Base-by-base conservation (phyloP, 1,140 invertebrate genomes). In the Zaprionus gabonicus region DNA sequence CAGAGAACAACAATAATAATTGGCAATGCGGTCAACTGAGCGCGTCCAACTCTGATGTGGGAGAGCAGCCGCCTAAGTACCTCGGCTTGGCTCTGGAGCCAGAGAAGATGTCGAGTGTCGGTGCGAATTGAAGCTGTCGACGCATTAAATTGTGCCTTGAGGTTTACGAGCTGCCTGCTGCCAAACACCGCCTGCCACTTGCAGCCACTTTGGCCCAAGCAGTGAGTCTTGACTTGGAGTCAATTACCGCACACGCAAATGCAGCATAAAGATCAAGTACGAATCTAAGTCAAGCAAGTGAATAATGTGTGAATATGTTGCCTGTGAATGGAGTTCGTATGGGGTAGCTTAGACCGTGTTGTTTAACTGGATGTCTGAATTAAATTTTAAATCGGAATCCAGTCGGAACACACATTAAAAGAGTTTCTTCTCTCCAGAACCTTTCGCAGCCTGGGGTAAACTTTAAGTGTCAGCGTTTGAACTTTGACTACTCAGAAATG, bases 121-220 rank as follows among this genome's bases (percentile, higher is more conserved):
- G 55, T 68, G 82, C 65, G 58, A 74, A 75, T 84, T 85, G 74
- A 78, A 82, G 78, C 71, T 75, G 82, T 81, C 74, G 56, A 75
- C 71, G 75, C 75, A 58, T 72, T 86, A 82, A 86, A 81, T 76
- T 69, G 82, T 67, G 75, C 51, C 70, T 76, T 56, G 67, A 76
- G 78, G 55, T 85, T 84, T 85, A 83, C 84, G 71, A 71, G 74
- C 81, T 80, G 78, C 73, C 70, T 76, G 20, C n/a, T 34, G 31
- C 31, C 31, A 34, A 34, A 0, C 9, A 9, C 31, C 31, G 31
- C 9, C 31, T 34, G 31, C 31, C 31, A 34, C 46, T 1, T 10
- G 10, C 46, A 12, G 46, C 9, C 20, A 23, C 46, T 1, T 1
- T 9, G 7, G 17, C 3, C 1, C 20, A 20, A 20, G 17, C 46